phyloP scores from a whole-genome alignment of 2,797 vertebrate genomes.

The Macroramphosus scolopax region DNA sequence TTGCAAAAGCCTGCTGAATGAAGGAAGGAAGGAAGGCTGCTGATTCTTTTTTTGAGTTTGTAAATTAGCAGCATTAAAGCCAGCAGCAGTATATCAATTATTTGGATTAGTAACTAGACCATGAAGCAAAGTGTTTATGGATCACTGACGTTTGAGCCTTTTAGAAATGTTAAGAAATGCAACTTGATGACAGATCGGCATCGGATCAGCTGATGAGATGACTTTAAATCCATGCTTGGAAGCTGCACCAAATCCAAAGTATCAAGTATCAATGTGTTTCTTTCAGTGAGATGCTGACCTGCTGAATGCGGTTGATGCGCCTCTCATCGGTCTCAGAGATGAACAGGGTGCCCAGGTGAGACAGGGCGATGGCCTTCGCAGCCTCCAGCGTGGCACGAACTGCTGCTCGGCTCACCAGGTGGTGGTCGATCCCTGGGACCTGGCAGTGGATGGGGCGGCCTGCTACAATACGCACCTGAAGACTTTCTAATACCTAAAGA shows the following conservation, averaged over 20 bases:
- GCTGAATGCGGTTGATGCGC: constrained; percentile 95
- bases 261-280: too few relatives aligned
- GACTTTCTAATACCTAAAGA: constrained; percentile 85
- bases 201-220: too few relatives aligned
- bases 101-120: too few relatives aligned
- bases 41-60: constrained; percentile 4
- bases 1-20: neutral
- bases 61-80: neutral
- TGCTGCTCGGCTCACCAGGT: constrained; percentile 90
- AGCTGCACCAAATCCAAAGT: too few relatives aligned
- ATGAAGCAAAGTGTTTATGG: too few relatives aligned
- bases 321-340: constrained; percentile 96
- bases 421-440: constrained; percentile 92
- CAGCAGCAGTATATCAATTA: too few relatives aligned
- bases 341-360: constrained; percentile 90
- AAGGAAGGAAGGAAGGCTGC: constrained; percentile 7
- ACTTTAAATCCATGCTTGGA: too few relatives aligned
- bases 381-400: constrained; percentile 93
- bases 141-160: too few relatives aligned
- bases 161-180: too few relatives aligned
- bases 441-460: constrained; percentile 97
- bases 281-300: constrained; percentile 83
- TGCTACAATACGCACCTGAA: constrained; percentile 90
- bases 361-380: constrained; percentile 89
- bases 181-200: too few relatives aligned